Evolutionary conservation across 1,140 invertebrate genomes (phyloP), one percentile per base, ranked within the genome.

Genomic region (Babylonia areolata): DNA sequence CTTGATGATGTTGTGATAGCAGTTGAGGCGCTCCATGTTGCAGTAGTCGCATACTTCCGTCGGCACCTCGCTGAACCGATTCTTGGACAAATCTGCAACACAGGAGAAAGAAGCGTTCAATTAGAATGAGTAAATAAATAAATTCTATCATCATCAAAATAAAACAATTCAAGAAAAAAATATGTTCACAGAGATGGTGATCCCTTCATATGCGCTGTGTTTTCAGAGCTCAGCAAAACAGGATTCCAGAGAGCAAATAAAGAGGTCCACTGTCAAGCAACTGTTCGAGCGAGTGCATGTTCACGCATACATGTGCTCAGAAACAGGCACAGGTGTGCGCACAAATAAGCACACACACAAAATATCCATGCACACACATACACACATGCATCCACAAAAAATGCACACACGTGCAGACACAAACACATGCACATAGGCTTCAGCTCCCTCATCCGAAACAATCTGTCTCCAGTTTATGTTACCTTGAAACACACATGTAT

Each of bases 1-100:
- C 93, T 97, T 96, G 90, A 99, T 97, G 75, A 96, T 96, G 95
- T 99, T 99, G 95, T 98, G 97, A 94, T 98, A 98, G 86, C 98
- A 96, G 90, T 97, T 96, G 87, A 99, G 95, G 91, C 96, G 97
- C 95, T 98, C 97, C 92, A 98, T 95, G 93, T 97, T 98, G 88
- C 96, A 95, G 94, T 97, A 98, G 81, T 96, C 96, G 75, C 97
- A 98, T 64, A 99, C 95, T 95, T 98, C 97, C 92, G 96, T 96
- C 79, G 98, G 98, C 89, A 99, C 94, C 94, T 98, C 97, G 91
- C 96, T 96, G 93, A 99, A 97, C 89, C 97, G 96, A 95, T 99
- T 99, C 94, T 98, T 97, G 75, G 98, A 98, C 89, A 99, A 95
- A 96, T 99, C 98, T 99, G 96, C 37, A 93, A 93, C 35, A 78